Evolutionary conservation across 2,888 invertebrate genomes (phyloP).

Genomic region (Heliconius sara): DNA sequence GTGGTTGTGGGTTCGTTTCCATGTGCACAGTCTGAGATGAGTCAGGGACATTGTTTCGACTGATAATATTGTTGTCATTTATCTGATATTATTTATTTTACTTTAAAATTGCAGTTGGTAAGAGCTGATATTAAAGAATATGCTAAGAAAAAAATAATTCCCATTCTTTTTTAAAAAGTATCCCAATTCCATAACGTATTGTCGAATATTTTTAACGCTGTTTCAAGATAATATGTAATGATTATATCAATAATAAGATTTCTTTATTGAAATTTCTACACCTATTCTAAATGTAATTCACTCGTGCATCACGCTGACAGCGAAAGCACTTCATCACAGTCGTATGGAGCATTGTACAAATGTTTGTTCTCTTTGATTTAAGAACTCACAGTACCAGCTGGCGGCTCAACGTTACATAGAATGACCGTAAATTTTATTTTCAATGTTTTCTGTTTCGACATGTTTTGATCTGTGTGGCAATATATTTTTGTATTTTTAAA

Average conservation of each 20-base stretch:
- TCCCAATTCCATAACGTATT: neutral
- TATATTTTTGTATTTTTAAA: neutral
- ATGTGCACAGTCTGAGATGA: neutral
- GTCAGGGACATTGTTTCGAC: no score
- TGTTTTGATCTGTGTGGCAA: neutral
- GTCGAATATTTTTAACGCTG: neutral
- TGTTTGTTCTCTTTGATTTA: slow-evolving; percentile 13
- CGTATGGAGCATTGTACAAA: neutral
- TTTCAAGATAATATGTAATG: neutral
- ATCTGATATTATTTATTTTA: no score
- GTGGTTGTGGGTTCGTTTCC: neutral
- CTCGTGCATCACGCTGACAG: slow-evolving; percentile 18
- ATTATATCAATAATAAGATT: neutral
- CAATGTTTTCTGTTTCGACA: neutral
- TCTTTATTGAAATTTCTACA: neutral
- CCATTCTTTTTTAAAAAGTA: no score
- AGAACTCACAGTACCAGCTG: neutral
- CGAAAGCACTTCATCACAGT: slow-evolving; percentile 11
- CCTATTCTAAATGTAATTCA: neutral
- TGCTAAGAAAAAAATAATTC: no score
- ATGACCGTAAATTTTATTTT: neutral
- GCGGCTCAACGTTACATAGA: neutral
- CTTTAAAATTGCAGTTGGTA: no score
- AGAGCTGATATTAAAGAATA: no score
- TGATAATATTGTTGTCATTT: no score